A percentile compares a stretch with the other conserved stretches of the same genome.
Evolutionary conservation across 1,140 invertebrate species (phyloP).

Genomic region (Philaenus spumarius): DNA sequence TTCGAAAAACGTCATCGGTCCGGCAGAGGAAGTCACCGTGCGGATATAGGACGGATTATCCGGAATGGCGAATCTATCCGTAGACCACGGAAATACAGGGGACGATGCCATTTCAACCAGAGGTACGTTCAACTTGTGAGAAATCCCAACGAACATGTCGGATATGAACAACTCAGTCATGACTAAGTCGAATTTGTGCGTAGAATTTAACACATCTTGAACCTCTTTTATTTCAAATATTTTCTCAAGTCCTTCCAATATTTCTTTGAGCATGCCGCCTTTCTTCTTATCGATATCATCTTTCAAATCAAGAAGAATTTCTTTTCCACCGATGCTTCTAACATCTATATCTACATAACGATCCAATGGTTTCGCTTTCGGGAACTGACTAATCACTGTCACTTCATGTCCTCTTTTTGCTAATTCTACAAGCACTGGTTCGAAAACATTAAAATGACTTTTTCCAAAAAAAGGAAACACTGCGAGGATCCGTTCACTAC

Average conservation of each 20-base stretch:
- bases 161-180: slow-evolving; percentile 28
- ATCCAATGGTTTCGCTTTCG: slow-evolving; percentile 38
- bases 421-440: slow-evolving; percentile 33
- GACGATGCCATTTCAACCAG: slow-evolving; percentile 39
- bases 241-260: neutral
- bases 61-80: slow-evolving; percentile 19
- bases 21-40: slow-evolving; percentile 26
- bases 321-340: neutral
- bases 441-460: slow-evolving; percentile 38
- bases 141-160: slow-evolving; percentile 31
- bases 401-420: slow-evolving; percentile 34
- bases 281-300: neutral
- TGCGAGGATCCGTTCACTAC: slow-evolving; percentile 27
- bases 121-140: slow-evolving; percentile 38
- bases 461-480: slow-evolving; percentile 33
- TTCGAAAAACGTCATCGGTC: slow-evolving; percentile 47
- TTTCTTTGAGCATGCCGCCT: neutral
- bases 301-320: neutral
- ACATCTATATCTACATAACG: slow-evolving; percentile 46
- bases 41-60: slow-evolving; percentile 40
- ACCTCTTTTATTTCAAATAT: slow-evolving; percentile 34
- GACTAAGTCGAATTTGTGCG: slow-evolving; percentile 28
- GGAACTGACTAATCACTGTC: slow-evolving; percentile 38
- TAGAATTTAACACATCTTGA: slow-evolving; percentile 41
- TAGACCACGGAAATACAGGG: slow-evolving; percentile 19